phyloP scores from a whole-genome alignment of 1,140 invertebrate genomes.

The Hypsibius dujardini region DNA sequence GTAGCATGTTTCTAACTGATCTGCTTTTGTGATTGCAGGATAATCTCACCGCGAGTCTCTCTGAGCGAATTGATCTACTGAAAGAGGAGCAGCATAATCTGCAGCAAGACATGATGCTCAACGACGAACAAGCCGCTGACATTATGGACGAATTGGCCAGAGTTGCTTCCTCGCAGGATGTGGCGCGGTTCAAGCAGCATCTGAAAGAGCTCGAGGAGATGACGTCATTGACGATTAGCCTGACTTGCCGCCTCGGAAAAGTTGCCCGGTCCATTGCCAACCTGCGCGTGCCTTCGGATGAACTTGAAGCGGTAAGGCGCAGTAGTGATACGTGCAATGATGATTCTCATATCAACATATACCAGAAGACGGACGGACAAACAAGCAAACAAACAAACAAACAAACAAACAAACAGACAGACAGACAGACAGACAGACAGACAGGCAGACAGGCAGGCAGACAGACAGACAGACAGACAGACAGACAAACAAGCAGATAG shows the following conservation, averaged over 20 bases:
- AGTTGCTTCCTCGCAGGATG: conserved; percentile 37
- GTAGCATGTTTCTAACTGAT: not conserved
- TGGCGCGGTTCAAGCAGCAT: conserved; percentile 58
- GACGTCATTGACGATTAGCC: conserved; percentile 58
- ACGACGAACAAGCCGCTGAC: conserved; percentile 25
- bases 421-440: too few relatives aligned
- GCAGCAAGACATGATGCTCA: not conserved
- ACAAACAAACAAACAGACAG: too few relatives aligned
- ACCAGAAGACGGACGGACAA: too few relatives aligned
- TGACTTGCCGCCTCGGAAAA: conserved; percentile 58
- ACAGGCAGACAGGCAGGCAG: too few relatives aligned
- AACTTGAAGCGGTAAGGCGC: conserved; percentile 48
- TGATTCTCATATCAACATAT: too few relatives aligned
- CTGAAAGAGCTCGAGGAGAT: conserved; percentile 72
- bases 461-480: too few relatives aligned
- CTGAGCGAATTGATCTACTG: not conserved
- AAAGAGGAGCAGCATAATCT: not conserved
- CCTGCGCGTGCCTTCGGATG: conserved; percentile 39
- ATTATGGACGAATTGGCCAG: conserved; percentile 26
- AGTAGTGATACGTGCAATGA: not conserved
- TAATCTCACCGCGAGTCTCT: not conserved
- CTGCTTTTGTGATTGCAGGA: conserved; percentile 18
- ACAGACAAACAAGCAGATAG: too few relatives aligned
- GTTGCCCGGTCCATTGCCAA: conserved; percentile 56
- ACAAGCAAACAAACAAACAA: too few relatives aligned